phyloP scores from a whole-genome alignment of 2,113 vertebrate genomes.

The Rhegmatorhina hoffmannsi region DNA sequence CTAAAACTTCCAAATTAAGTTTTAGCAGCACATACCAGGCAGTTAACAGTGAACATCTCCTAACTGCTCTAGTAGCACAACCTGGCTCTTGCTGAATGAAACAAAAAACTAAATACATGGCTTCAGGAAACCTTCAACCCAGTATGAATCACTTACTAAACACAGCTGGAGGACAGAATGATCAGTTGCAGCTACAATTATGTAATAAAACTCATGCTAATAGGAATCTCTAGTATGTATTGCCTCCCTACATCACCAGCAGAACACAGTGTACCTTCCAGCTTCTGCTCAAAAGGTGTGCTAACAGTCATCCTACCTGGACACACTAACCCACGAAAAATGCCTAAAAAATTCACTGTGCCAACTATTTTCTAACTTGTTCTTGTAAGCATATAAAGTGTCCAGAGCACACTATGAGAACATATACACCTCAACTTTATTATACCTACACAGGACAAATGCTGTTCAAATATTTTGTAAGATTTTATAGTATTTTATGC shows the following conservation, averaged over 20 bases:
- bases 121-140: not conserved
- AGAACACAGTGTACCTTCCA: not conserved
- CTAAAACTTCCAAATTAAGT: not conserved
- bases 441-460: not conserved
- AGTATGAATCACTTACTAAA: not conserved
- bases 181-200: not conserved
- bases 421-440: not conserved
- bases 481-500: slow-evolving; percentile 13
- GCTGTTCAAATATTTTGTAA: not conserved
- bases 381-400: not conserved
- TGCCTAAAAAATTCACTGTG: not conserved
- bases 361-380: not conserved
- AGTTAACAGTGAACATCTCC: not conserved
- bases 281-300: not conserved
- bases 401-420: not conserved
- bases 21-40: not conserved
- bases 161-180: not conserved
- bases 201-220: not conserved
- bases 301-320: not conserved
- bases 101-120: not conserved
- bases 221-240: not conserved
- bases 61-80: not conserved
- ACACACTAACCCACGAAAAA: not conserved
- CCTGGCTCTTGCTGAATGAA: not conserved
- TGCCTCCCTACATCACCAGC: not conserved